A percentile compares a stretch with the other conserved stretches of the same genome.
These are phyloP conservation scores for Carposina sasakii DNA, from an alignment of 1,140 invertebrate species.

Conservation along the genomic window DNA sequence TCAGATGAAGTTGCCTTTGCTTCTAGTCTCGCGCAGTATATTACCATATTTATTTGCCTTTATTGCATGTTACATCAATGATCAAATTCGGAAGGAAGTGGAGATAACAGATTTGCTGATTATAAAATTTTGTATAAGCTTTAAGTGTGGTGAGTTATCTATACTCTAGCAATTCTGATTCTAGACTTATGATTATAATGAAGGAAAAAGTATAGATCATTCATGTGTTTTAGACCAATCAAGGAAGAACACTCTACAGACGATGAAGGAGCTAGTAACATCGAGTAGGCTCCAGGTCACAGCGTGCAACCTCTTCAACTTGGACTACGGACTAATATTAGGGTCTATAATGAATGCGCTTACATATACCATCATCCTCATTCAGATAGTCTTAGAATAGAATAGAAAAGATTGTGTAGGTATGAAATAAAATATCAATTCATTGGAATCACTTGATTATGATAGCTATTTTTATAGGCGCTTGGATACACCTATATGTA, in stretches of 20 bases:
- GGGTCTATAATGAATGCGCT: slow-evolving; percentile 45
- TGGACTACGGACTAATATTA: slow-evolving; percentile 41
- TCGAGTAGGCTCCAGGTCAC: slow-evolving; percentile 40
- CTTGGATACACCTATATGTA: too few relatives aligned
- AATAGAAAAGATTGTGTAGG: too few relatives aligned
- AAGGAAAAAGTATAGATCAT: slow-evolving; percentile 6
- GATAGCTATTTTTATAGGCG: too few relatives aligned
- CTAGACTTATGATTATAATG: slow-evolving; percentile 6
- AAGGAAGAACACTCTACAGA: slow-evolving; percentile 31
- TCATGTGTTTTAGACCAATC: slow-evolving; percentile 34
- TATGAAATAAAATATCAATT: neutral
- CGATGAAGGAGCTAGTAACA: slow-evolving; percentile 40
- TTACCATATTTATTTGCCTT: slow-evolving; percentile 39
- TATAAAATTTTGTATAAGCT: slow-evolving; percentile 48
- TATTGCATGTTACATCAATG: slow-evolving; percentile 34
- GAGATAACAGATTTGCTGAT: slow-evolving; percentile 38
- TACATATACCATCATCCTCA: slow-evolving; percentile 52
- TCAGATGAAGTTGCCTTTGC: slow-evolving; percentile 30
- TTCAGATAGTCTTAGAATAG: slow-evolving; percentile 45
- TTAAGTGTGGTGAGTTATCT: slow-evolving; percentile 42
- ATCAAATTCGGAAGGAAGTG: slow-evolving; percentile 42
- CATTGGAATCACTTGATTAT: neutral
- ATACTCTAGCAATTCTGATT: too few relatives aligned
- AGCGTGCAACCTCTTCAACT: slow-evolving; percentile 38
- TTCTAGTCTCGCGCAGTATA: slow-evolving; percentile 27